Base-by-base conservation (phyloP, 2,113 vertebrate species). In the Gasterosteus aculeatus region DNA sequence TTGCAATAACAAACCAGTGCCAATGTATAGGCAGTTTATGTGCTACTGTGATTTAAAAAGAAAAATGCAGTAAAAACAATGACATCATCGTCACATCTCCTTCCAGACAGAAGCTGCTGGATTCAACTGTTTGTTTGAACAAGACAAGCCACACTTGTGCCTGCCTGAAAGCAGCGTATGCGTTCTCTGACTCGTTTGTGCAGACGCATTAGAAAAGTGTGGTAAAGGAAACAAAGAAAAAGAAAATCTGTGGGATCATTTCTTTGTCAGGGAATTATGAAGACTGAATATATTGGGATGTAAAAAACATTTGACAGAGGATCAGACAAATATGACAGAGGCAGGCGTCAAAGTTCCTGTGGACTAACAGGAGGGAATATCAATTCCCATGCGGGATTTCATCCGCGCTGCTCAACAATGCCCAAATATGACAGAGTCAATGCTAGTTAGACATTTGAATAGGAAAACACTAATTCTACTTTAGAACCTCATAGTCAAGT, bases 81-180 rank as follows among this genome's bases (percentile, higher is more conserved):
- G 75, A 85, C 82, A 82, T 86, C 69, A 86, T 66, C 41, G 57
- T 53, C 16, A 60, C 61, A 72, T 66, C 39, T 56, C 42, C 29
- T 86, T 41, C 70, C 80, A 84, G 71, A 88, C 83, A 86, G 77
- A 72, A 84, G 75, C 38, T 44, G 75, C 11, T 70, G 72, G 77
- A 67, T 80, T 74, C 67, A 64, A n/a, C 44, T 18, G 70, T 84
- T 88, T 87, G 79, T 84, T 85, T 91, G 58, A 67, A 84, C 67
- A 78, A 75, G 78, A 84, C 66, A 5, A 49, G 65, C 82, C 67
- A 75, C 64, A 41, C 67, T 44, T 54, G 63, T 78, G 68, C 66
- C 66, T 8, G 67, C 61, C 66, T 58, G 22, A 78, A 87, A 82
- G 35, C 69, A 60, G 35, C 81, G 67, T 67, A 65, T 54, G 56